Base-by-base conservation (phyloP, 1,140 invertebrate genomes). In the Cyclargus thomasi region DNA sequence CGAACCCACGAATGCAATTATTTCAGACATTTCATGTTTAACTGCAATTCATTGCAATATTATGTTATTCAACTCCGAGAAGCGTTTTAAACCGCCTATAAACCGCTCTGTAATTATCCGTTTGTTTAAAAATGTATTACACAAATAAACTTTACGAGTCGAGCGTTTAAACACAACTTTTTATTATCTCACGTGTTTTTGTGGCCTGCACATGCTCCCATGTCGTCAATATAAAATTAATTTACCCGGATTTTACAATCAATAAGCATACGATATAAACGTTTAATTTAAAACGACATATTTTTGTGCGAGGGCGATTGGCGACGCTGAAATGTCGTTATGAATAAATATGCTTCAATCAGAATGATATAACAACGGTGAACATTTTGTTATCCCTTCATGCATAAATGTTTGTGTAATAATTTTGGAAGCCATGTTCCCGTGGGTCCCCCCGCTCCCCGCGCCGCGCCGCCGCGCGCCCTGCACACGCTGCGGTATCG, bases 371-470 rank as follows among this genome's bases (percentile, higher is more conserved):
- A 82, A 78, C 75, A 82, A 72, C 72, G 55, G 71, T 68, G 80
- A 82, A 79, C 77, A 83, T 85, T 83, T 81, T 83, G 84, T 86
- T 83, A 86, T 86, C 83, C 83, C 81, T 83, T 83, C 84, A 88
- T 86, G 85, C 83, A 88, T 88, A 88, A 88, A 88, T 88, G 83
- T 86, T 85, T 88, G 80, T 83, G 76, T 86, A 86, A 86, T 86
- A 79, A 88, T 86, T 88, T 86, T 78, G 81, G 81, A 75, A 83
- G 83, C 81, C 78, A 79, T 81, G 76, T 82, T 83, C 78, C 74
- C 73, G 68, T 62, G 57, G 67, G 67, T 65, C 77, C 83, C 71
- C 63, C 53, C 73, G 63, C 75, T 78, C 75, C 74, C 35, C 66
- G 63, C 64, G 11, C 29, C 22, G 65, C 63, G 29, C 29, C 18